Evolutionary conservation across 2,113 vertebrate species (phyloP).

Genomic region (Helogale parvula): DNA sequence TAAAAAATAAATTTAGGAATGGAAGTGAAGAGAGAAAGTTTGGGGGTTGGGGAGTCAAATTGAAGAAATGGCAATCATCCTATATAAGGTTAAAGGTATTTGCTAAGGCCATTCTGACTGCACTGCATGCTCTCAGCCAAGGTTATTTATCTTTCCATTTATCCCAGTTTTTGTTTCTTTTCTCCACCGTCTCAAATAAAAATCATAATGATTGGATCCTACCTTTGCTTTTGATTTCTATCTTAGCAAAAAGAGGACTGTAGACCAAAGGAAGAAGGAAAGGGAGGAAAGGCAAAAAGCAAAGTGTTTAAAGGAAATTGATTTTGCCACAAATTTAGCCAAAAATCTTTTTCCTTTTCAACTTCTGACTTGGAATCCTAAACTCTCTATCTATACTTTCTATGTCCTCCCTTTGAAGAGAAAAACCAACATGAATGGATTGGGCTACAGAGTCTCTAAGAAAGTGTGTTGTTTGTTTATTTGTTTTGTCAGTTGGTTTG

Average conservation of each 20-base stretch:
- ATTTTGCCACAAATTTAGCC: background rate
- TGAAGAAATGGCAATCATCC: background rate
- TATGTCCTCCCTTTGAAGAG: background rate
- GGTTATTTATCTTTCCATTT: background rate
- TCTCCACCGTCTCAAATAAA: background rate
- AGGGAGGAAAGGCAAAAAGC: background rate
- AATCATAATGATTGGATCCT: background rate
- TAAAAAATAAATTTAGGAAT: background rate
- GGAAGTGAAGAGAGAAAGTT: background rate
- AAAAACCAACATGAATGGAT: background rate
- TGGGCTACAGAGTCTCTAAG: background rate
- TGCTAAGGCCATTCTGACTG: background rate
- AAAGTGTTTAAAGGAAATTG: background rate
- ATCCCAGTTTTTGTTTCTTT: background rate
- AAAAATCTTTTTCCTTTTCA: background rate
- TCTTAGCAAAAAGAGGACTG: background rate
- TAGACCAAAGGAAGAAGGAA: background rate
- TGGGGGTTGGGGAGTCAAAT: background rate
- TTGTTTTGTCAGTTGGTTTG: background rate
- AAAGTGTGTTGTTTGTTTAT: background rate
- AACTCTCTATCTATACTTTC: background rate
- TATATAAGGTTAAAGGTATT: background rate
- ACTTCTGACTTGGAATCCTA: background rate
- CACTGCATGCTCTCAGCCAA: background rate
- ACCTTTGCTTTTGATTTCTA: conserved; percentile 30